Conservation (phyloP, 2,888 invertebrate genomes). For the Temnothorax rugatulus region DNA sequence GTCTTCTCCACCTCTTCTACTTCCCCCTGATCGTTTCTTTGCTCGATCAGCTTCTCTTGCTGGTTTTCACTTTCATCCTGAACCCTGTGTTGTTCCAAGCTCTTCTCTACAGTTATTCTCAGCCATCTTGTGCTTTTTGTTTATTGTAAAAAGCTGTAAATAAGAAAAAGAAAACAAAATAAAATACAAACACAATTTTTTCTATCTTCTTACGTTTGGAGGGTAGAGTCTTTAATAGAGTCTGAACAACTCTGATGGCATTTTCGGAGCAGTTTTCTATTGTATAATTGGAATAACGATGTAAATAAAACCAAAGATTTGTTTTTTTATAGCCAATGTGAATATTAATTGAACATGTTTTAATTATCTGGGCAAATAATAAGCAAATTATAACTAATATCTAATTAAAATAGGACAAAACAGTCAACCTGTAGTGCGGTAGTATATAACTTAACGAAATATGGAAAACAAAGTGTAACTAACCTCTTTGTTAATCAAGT, state of each 20-base stretch:
- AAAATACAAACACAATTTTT: not conserved
- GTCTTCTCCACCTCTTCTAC: no score
- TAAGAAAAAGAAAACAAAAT: not conserved
- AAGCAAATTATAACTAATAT: not conserved
- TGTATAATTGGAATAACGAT: no score
- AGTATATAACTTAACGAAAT: no score
- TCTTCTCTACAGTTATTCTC: not conserved
- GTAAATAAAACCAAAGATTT: no score
- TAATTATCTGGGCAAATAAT: not conserved
- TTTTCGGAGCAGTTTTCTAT: not conserved
- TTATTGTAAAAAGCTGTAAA: not conserved
- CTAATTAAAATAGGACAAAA: not conserved
- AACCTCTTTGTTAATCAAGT: no score
- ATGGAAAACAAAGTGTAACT: no score
- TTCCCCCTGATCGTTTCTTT: not conserved
- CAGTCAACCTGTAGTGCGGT: not conserved
- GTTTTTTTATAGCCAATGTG: not conserved
- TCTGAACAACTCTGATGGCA: not conserved
- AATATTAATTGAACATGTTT: not conserved
- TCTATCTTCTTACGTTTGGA: not conserved
- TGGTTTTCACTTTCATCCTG: not conserved
- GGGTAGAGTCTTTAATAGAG: not conserved
- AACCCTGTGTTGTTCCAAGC: slow-evolving; percentile 4
- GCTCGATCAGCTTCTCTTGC: not conserved
- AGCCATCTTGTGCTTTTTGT: not conserved